Base-by-base conservation (phyloP, 2,113 vertebrate genomes). In the Cyanoramphus novaezelandiae region DNA sequence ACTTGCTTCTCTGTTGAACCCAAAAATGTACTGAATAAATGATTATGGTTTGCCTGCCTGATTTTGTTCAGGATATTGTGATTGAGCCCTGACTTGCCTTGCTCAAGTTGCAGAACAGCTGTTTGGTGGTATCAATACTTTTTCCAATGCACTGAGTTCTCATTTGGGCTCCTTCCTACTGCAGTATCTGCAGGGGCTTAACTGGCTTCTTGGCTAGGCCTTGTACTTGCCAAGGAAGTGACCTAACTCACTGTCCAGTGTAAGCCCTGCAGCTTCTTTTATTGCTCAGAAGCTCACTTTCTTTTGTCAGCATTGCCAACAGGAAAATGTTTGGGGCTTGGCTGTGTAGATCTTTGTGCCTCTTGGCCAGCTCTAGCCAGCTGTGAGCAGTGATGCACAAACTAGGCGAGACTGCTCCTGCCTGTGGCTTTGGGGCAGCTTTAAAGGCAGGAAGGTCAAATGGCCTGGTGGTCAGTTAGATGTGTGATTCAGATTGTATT, bases 291-390 rank as follows among this genome's bases (percentile, higher is more conserved):
- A 65, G 37, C 33, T 88, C 47, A 7, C 57, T 41, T 65, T 37
- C 69, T 74, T 74, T 50, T 27, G 44, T 75, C 78, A 75, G 27
- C 27, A 33, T 33, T 60, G 37, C 52, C 52, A 50, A 16, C 2
- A 35, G 37, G 60, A 89, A 28, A 43, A 44, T 10, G 13, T 59
- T 0, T 50, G 69, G 52, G 43, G 28, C 60, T 50, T 23, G 5
- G 20, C 5, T 4, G 0, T 14, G 21, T 28, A 50, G 50, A 10
- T 8, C 37, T 50, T 59, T 1, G 0, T 44, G 60, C 35, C 33
- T 37, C 37, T 44, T 43, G 35, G 67, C 59, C 31, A 41, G 3
- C 31, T 71, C 16, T 31, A 31, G 50, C 31, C 31, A 31, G 31
- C 59, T 74, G 43, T 23, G 27, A 59, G 68, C 60, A 28, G 50